Evolutionary conservation across 1,140 invertebrate species (phyloP).

Genomic region (Berghia stephanieae): DNA sequence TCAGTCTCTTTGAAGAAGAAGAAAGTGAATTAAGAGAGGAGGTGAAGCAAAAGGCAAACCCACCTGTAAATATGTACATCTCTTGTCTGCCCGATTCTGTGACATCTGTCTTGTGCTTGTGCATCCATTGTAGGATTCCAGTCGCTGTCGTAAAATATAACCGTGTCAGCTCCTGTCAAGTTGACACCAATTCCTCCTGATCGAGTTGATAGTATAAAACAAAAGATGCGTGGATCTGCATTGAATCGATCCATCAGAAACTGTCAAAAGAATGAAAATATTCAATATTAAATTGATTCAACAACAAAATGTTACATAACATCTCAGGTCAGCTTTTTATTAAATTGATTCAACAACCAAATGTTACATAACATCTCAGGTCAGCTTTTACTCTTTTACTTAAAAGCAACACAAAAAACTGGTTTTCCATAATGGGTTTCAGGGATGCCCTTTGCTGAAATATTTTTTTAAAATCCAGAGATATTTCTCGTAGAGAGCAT

Average conservation of each 20-base stretch:
- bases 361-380: not conserved
- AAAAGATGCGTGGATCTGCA: slow-evolving; percentile 92
- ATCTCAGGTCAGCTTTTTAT: not conserved
- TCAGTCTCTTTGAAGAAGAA: no score
- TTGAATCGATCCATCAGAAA: slow-evolving; percentile 98
- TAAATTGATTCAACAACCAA: no score
- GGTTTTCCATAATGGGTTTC: no score
- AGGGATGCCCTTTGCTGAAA: no score
- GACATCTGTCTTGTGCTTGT: slow-evolving; percentile 96
- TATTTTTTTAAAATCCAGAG: no score
- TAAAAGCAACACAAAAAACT: no score
- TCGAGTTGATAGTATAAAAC: slow-evolving; percentile 96
- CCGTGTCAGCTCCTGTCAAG: slow-evolving; percentile 98
- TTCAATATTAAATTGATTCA: no score
- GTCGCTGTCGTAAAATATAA: slow-evolving; percentile 99
- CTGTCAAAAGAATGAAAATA: slow-evolving; percentile 63
- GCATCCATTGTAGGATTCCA: slow-evolving; percentile 99
- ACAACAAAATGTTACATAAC: not conserved
- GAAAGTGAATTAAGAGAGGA: no score
- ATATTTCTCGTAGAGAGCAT: no score
- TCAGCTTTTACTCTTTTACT: not conserved
- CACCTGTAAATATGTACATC: slow-evolving; percentile 98
- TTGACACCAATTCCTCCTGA: slow-evolving; percentile 99
- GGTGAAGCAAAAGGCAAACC: slow-evolving; percentile 13
- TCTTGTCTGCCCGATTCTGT: slow-evolving; percentile 98